phyloP scores from a whole-genome alignment of 2,797 vertebrate species.

The Melanotaenia parkinsoni region DNA sequence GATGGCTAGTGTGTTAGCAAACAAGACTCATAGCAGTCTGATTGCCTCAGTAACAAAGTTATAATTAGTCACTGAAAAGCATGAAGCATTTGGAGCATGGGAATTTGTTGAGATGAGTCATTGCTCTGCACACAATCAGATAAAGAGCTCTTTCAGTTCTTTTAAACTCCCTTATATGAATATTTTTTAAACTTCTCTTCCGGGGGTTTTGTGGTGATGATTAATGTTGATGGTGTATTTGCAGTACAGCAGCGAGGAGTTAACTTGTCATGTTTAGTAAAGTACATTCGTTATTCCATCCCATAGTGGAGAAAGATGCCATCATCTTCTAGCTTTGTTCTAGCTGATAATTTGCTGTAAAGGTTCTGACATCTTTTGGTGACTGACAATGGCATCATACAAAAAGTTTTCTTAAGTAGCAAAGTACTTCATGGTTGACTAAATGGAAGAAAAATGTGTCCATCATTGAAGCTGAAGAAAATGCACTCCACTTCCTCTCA shows the following conservation, averaged over 20 bases:
- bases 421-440: conserved; percentile 25
- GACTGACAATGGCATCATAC: conserved; percentile 13
- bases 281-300: not conserved
- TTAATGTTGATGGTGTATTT: not conserved
- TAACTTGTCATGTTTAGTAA: not conserved
- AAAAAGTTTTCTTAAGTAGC: conserved; percentile 16
- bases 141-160: not conserved
- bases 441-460: not conserved
- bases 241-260: not conserved
- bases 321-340: not conserved
- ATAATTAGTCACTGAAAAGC: not conserved
- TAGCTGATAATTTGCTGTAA: conserved; percentile 6
- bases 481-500: not conserved
- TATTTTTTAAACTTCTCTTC: no score
- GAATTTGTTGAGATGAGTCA: not conserved
- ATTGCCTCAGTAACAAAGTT: not conserved
- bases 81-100: not conserved
- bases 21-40: not conserved
- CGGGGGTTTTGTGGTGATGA: no score
- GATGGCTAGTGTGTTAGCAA: not conserved
- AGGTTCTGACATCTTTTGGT: conserved; percentile 4
- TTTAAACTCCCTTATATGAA: not conserved
- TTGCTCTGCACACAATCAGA: not conserved
- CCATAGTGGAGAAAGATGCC: not conserved
- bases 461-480: not conserved